Base-by-base conservation (phyloP, 1,140 invertebrate genomes). In the Drosophila santomea region DNA sequence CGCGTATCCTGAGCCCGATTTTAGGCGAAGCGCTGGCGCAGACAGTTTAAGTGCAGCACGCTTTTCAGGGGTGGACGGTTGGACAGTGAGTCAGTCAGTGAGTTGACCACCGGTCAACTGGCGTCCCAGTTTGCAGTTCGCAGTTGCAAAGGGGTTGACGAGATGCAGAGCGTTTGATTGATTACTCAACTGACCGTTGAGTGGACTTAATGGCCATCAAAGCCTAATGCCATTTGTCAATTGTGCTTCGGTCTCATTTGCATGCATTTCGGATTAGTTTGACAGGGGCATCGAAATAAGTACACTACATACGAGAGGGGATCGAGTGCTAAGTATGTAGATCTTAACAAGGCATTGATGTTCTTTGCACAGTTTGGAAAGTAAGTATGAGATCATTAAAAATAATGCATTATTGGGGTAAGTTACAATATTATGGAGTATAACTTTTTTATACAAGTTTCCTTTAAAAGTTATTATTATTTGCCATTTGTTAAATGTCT, bases 181-280 rank as follows among this genome's bases (percentile, higher is more conserved):
- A 88, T 89, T 75, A 77, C 72, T 86, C 71, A 77, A 89, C 84
- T 80, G 83, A 83, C 84, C 84, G 83, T 88, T 77, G 73, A 88
- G 79, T 77, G 83, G 74, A 74, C 66, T 88, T 83, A 89, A 89
- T 83, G 84, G 75, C 63, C 43, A 80, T 83, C 72, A 89, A 58
- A 66, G 62, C 17, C 59, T 83, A 83, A 89, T 80, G 66, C 67
- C 79, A 77, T 88, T 88, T 79, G 75, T 89, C 75, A 89, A 73
- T 80, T 58, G 44, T 14, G 15, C 20, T 25, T 52, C 45, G 66
- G 45, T 58, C 66, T 58, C 68, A 72, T 71, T 77, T 77, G 74
- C 74, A 77, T 57, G 62, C 41, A 58, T 59, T 51, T 76, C 38
- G 62, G 73, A 76, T 76, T 68, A 68, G 36, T 41, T 36, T 58